Evolutionary conservation across 1,140 invertebrate species (phyloP), one percentile per base, ranked within the genome.

Genomic region (Drosophila sp.): DNA sequence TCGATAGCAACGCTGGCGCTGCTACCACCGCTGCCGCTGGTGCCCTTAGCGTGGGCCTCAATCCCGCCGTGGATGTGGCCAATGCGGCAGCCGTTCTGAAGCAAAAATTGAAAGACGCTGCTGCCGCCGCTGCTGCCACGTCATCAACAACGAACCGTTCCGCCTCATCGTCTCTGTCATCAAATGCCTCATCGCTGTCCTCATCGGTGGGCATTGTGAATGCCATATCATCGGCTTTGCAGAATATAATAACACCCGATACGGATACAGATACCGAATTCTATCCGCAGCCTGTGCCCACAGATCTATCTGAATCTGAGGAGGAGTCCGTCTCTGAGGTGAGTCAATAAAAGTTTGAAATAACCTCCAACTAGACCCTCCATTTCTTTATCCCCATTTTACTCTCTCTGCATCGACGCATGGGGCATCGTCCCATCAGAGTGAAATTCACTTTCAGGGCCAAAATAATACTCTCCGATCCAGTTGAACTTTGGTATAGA

Each of bases 251-350:
- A 4, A 90, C 90, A 35, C 89, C 80, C 65, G 90, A 86, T 55
- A 90, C 90, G 3, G 90, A 91, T 65, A 95, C 95, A 68, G 95
- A 95, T 93, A 95, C 94, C 75, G 90, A 91, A 30, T 93, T 94
- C 68, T 95, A 95, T 91, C 94, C 95, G 82, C 94, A 95, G 66
- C 94, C 94, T 92, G 96, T 95, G 93, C 95, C 96, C 93, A 96
- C 96, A 93, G 96, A 97, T 94, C 95, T 96, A 92, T 97, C 96
- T 79, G 96, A 97, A 93, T 97, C 96, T 92, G 97, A 97, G 92
- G 97, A 97, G 93, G 97, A 98, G 92, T 97, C 97, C 93, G 96
- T 97, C 92, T 97, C 96, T 86, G 97, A 97, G 96, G 97, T 98
- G 95, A 91, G 93, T 81, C 1, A 50, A 58, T 25, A 33, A 1